These are phyloP conservation scores for Euzophera pinguis DNA, from an alignment of 2,888 invertebrate genomes.

Conservation along the genomic window DNA sequence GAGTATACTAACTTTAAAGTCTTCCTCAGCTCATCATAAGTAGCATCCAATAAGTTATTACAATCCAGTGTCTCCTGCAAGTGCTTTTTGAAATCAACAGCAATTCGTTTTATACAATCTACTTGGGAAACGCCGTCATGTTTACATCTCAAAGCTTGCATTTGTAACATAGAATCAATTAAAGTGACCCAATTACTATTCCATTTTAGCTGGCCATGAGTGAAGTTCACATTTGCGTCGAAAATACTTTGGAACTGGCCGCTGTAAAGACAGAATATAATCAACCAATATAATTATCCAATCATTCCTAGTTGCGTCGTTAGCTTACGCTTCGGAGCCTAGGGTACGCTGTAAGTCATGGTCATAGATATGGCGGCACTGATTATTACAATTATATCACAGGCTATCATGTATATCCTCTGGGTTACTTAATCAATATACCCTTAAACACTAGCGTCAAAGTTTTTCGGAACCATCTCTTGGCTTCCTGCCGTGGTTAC, in stretches of 20 bases:
- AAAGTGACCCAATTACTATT: slow-evolving; percentile 89
- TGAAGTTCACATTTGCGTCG: slow-evolving; percentile 26
- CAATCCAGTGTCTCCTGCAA: not conserved
- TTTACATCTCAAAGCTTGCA: slow-evolving; percentile 80
- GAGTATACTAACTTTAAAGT: not conserved
- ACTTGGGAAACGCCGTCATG: slow-evolving; percentile 74
- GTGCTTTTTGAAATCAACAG: slow-evolving; percentile 19
- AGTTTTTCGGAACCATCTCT: too few relatives aligned
- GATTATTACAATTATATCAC: too few relatives aligned
- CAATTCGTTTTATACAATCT: slow-evolving; percentile 16
- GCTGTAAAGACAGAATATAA: slow-evolving; percentile 25
- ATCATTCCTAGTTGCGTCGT: too few relatives aligned
- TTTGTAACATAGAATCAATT: slow-evolving; percentile 89
- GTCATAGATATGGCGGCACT: too few relatives aligned
- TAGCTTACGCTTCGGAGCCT: too few relatives aligned
- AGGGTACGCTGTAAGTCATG: too few relatives aligned
- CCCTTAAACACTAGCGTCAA: too few relatives aligned
- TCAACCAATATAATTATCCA: too few relatives aligned
- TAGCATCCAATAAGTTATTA: not conserved
- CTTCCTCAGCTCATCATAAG: slow-evolving; percentile 7
- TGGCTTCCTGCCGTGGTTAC: too few relatives aligned
- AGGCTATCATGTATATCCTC: too few relatives aligned
- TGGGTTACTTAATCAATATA: too few relatives aligned
- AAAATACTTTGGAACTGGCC: slow-evolving; percentile 38
- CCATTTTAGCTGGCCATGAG: slow-evolving; percentile 74